Evolutionary conservation across 2,888 invertebrate genomes (phyloP).

Genomic region (Nomada goodeniana): DNA sequence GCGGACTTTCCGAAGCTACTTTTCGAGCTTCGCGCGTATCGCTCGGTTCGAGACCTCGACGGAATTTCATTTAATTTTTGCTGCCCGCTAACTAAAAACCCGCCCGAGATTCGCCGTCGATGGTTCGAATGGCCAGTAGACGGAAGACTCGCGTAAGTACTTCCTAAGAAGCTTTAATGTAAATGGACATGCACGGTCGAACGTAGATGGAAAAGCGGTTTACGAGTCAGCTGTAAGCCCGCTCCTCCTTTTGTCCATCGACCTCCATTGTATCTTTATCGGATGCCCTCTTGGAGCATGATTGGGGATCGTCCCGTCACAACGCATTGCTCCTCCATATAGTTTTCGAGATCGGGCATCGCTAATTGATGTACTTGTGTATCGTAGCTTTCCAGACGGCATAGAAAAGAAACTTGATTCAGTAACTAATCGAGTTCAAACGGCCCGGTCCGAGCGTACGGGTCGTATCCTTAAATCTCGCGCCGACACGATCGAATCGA

Average conservation of each 20-base stretch:
- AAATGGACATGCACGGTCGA: constrained; percentile 46
- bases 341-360: constrained; percentile 15
- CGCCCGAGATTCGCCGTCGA: background rate
- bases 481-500: constrained; percentile 1
- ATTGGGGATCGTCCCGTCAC: background rate
- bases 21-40: constrained; percentile 36
- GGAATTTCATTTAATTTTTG: constrained; percentile 45
- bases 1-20: constrained; percentile 55
- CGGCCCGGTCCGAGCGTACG: no score
- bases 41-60: background rate
- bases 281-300: constrained; percentile 24
- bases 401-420: no score
- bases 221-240: constrained; percentile 44
- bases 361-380: constrained; percentile 56
- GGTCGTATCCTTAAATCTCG: no score
- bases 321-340: constrained; percentile 41
- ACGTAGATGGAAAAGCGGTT: constrained; percentile 4
- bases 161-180: constrained; percentile 52
- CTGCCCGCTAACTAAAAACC: constrained; percentile 27
- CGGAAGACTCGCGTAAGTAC: constrained; percentile 44
- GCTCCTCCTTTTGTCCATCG: constrained; percentile 32
- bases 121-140: constrained; percentile 31
- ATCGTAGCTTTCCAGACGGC: constrained; percentile 3
- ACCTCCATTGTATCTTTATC: constrained; percentile 33
- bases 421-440: no score